Conservation (phyloP, 2,113 vertebrate genomes). For the Mugil cephalus region DNA sequence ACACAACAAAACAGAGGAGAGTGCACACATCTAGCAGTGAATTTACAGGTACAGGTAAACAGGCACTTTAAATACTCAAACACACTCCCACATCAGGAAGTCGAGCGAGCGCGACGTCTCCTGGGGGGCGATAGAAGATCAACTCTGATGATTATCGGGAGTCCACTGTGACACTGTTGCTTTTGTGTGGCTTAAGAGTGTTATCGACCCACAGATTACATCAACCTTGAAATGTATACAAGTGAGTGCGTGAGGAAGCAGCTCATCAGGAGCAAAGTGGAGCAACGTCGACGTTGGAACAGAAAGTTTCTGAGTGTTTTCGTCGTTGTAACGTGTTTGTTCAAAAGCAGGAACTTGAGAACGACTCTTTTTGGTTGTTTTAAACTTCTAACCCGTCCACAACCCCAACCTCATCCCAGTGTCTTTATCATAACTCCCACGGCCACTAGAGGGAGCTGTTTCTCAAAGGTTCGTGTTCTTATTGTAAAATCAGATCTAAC, state of each 20-base stretch:
- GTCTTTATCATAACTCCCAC: no score
- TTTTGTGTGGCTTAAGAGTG: slow-evolving; percentile 29
- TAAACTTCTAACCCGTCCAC: no score
- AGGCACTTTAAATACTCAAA: slow-evolving; percentile 21
- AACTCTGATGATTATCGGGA: slow-evolving; percentile 21
- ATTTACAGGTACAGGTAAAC: background rate
- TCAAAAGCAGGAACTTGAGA: no score
- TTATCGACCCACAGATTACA: slow-evolving; percentile 38
- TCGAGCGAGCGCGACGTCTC: slow-evolving; percentile 3
- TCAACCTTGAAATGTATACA: slow-evolving; percentile 30
- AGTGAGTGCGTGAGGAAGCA: slow-evolving; percentile 7
- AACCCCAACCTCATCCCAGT: no score
- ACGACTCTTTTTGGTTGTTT: no score
- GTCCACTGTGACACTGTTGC: slow-evolving; percentile 22
- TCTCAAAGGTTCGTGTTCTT: no score
- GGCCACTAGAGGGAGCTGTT: no score
- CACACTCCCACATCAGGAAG: background rate
- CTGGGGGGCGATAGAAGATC: slow-evolving; percentile 10
- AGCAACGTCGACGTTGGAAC: background rate
- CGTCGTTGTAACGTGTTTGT: no score
- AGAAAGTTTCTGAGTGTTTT: no score
- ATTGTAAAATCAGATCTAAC: no score
- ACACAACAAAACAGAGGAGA: slow-evolving; percentile 8
- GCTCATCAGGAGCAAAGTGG: background rate
- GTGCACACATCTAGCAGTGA: no score